Evolutionary conservation across 2,797 vertebrate genomes (phyloP).

Genomic region (Hybognathus amarus): DNA sequence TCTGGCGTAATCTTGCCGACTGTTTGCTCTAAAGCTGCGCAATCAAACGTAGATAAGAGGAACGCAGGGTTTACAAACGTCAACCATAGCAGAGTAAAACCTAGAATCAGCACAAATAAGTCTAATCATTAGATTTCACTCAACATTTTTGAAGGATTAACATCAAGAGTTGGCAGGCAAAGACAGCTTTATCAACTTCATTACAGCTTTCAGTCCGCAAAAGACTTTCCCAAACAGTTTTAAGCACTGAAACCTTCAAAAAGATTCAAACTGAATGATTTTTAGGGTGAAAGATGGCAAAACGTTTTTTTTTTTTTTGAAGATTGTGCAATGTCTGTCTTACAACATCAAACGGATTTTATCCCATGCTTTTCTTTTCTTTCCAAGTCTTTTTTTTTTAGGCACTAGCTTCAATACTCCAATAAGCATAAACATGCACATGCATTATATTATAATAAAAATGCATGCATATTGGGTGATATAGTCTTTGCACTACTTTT

Average conservation of each 20-base stretch:
- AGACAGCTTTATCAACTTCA: not conserved
- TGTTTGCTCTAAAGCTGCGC: slow-evolving; percentile 30
- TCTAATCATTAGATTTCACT: slow-evolving; percentile 19
- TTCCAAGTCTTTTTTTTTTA: too few relatives aligned
- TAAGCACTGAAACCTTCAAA: not conserved
- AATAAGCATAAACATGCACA: not conserved
- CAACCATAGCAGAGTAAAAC: not conserved
- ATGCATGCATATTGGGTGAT: not conserved
- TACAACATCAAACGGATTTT: not conserved
- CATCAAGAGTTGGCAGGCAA: not conserved
- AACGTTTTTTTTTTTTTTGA: too few relatives aligned
- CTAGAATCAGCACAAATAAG: slow-evolving; percentile 18
- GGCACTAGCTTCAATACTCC: not conserved
- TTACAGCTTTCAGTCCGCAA: not conserved
- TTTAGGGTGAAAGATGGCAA: not conserved
- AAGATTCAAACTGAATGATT: not conserved
- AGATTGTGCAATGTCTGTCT: not conserved
- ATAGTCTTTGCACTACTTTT: not conserved
- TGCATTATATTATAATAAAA: not conserved
- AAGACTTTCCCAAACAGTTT: not conserved
- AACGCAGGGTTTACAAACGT: not conserved
- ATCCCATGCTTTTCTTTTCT: not conserved
- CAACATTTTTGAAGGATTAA: slow-evolving; percentile 1
- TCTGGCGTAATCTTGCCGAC: slow-evolving; percentile 1
- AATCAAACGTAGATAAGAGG: slow-evolving; percentile 35